phyloP scores from a whole-genome alignment of 2,797 vertebrate species.

The Mus caroli region DNA sequence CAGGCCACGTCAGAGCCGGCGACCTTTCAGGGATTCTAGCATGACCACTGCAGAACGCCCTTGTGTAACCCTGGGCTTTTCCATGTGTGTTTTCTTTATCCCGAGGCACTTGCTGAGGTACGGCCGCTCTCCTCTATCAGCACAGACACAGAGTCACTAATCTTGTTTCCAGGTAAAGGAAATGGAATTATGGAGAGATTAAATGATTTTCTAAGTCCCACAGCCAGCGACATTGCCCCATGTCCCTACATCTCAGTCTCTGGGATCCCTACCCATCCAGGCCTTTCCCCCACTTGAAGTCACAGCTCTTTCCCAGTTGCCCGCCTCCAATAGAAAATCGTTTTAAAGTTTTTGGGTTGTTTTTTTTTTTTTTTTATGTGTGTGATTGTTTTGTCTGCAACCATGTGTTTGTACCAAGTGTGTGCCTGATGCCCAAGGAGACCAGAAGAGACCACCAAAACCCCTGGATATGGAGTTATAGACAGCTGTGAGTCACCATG shows the following conservation, averaged over 20 bases:
- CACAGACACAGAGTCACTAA: not conserved
- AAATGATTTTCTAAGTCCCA: not conserved
- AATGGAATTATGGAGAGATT: not conserved
- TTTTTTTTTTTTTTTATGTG: not conserved
- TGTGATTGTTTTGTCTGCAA: not conserved
- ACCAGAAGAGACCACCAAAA: not conserved
- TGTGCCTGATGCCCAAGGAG: not conserved
- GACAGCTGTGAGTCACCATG: not conserved
- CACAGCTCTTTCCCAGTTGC: not conserved
- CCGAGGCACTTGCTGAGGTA: not conserved
- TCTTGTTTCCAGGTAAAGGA: not conserved
- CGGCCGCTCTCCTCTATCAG: not conserved
- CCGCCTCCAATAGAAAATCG: not conserved
- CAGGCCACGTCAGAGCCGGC: not conserved
- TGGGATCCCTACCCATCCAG: not conserved
- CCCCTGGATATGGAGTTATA: not conserved
- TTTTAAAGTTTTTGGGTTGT: not conserved
- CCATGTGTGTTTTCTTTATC: not conserved
- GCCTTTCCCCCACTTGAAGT: not conserved
- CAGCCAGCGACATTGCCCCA: not conserved
- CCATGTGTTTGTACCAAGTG: not conserved
- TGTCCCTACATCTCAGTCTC: not conserved
- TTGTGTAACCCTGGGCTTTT: not conserved
- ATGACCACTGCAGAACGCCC: not conserved
- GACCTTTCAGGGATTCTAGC: not conserved